phyloP scores from a whole-genome alignment of 2,797 vertebrate genomes.

The Gambelia wislizenii region DNA sequence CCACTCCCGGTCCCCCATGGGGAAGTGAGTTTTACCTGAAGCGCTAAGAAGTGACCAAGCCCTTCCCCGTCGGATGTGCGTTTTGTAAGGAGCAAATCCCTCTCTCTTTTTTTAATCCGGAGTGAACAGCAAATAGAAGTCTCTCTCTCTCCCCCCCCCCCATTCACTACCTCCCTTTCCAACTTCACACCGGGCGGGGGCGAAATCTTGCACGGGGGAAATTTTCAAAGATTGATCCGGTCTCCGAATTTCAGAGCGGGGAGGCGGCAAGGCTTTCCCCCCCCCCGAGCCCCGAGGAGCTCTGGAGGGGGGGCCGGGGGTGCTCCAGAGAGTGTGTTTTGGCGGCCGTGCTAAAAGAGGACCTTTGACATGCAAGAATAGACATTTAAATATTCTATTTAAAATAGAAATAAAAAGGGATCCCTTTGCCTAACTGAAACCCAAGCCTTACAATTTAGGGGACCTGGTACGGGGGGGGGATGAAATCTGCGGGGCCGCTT shows the following conservation, averaged over 20 bases:
- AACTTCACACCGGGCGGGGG: not conserved
- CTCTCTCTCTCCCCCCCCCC: not conserved
- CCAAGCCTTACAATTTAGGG: not conserved
- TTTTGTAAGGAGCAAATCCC: not conserved
- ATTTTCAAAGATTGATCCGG: not conserved
- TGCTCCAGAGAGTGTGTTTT: too few relatives aligned
- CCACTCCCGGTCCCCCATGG: not conserved
- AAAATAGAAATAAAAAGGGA: not conserved
- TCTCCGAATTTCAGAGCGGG: too few relatives aligned
- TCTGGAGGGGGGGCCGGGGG: too few relatives aligned
- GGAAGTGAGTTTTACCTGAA: not conserved
- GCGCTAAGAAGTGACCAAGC: not conserved
- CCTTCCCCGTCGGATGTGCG: too few relatives aligned
- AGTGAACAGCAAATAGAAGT: not conserved
- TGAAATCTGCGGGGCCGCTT: too few relatives aligned
- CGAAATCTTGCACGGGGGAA: too few relatives aligned
- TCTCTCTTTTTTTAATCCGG: not conserved
- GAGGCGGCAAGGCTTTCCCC: too few relatives aligned
- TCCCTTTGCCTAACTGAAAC: not conserved
- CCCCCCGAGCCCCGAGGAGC: too few relatives aligned
- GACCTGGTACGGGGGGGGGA: not conserved
- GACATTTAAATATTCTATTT: too few relatives aligned
- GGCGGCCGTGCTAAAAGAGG: too few relatives aligned
- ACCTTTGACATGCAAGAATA: not conserved
- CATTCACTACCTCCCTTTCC: not conserved